Percentiles rank a stretch among this genome's conserved stretches.
phyloP scores from a whole-genome alignment of 1,140 invertebrate species.

The Ips nitidus region DNA sequence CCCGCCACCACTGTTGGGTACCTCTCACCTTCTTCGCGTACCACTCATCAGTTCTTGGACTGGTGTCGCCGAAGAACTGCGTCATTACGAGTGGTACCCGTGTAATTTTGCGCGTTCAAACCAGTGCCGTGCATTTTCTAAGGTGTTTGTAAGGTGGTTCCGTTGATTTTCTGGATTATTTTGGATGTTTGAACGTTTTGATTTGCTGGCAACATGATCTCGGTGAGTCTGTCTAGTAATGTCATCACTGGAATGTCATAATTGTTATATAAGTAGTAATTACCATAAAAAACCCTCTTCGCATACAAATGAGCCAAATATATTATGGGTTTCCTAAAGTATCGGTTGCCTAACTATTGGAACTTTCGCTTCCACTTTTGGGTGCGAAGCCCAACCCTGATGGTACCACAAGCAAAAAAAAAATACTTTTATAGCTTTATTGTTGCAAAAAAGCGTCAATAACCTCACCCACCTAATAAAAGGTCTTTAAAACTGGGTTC shows the following conservation, averaged over 20 bases:
- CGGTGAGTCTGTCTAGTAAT: background rate
- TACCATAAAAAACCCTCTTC: background rate
- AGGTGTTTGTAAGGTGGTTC: no score
- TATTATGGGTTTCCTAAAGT: background rate
- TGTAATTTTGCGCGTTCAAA: background rate
- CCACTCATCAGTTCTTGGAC: conserved; percentile 10
- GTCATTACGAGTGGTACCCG: background rate
- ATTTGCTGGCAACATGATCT: background rate
- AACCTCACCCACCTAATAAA: background rate
- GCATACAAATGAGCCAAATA: background rate
- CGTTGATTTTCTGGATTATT: background rate
- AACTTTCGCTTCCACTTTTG: no score
- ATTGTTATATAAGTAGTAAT: background rate
- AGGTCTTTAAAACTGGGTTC: background rate
- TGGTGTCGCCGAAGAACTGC: background rate
- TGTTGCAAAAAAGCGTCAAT: background rate
- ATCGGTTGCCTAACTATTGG: background rate
- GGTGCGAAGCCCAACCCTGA: no score
- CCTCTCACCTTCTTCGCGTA: conserved; percentile 14
- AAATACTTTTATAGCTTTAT: background rate
- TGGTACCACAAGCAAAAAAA: no score
- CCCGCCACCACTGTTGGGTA: background rate
- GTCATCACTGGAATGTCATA: background rate
- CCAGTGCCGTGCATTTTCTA: background rate
- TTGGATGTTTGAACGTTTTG: background rate